These are phyloP conservation scores for Agriopis aurantiaria DNA, from an alignment of 2,888 invertebrate genomes.

Conservation along the genomic window DNA sequence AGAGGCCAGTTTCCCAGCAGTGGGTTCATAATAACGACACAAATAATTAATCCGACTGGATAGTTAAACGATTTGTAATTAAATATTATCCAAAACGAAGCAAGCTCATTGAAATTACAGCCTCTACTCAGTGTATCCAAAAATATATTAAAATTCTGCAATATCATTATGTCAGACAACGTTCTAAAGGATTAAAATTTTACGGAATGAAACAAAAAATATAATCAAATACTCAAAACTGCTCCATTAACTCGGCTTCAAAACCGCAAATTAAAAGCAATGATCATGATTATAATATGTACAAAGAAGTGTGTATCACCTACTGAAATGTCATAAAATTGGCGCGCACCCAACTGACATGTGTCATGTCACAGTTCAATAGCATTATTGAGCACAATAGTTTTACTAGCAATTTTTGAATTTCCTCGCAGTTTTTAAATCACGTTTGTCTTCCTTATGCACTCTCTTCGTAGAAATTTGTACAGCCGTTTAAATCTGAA, in stretches of 20 bases:
- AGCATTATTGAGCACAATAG: neutral
- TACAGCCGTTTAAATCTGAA: no score
- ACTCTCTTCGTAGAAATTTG: no score
- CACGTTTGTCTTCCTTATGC: no score
- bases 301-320: constrained; percentile 14
- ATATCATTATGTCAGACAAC: no score
- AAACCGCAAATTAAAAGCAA: neutral
- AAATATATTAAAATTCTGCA: no score
- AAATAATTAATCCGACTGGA: no score
- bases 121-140: no score
- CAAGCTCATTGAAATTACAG: no score
- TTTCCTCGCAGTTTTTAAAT: neutral
- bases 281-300: constrained; percentile 8
- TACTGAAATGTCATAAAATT: constrained; percentile 18
- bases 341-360: constrained; percentile 22
- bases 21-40: no score
- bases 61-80: no score
- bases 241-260: constrained; percentile 7
- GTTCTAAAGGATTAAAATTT: neutral
- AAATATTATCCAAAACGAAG: no score
- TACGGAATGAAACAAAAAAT: neutral
- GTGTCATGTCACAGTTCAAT: constrained; percentile 30
- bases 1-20: no score
- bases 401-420: neutral
- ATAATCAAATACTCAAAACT: neutral